A percentile compares a stretch with the other conserved stretches of the same genome.
Conservation (phyloP, 1,140 invertebrate species). For the Caenorhabditis remanei region DNA sequence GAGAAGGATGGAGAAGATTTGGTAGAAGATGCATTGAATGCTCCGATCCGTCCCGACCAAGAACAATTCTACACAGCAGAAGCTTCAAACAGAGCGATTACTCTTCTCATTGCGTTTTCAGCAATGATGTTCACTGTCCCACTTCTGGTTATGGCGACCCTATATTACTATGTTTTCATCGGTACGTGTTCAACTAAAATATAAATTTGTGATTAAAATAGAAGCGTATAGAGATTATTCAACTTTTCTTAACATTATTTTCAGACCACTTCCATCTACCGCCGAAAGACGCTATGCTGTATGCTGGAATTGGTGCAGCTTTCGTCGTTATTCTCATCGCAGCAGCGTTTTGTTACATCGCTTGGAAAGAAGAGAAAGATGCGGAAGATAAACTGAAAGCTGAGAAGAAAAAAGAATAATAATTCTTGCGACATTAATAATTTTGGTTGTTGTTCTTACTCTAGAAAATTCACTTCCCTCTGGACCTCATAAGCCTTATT, state of each 20-base stretch:
- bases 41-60: constrained; percentile 54
- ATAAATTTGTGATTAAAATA: too few relatives aligned
- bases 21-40: constrained; percentile 36
- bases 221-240: not conserved
- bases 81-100: constrained; percentile 39
- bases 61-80: constrained; percentile 63
- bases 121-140: constrained; percentile 64
- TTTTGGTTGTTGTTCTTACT: not conserved
- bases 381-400: constrained; percentile 58
- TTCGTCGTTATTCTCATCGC: constrained; percentile 57
- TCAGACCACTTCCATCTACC: constrained; percentile 58
- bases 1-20: constrained; percentile 50
- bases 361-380: constrained; percentile 64
- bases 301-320: constrained; percentile 61
- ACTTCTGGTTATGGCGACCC: constrained; percentile 62
- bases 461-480: constrained; percentile 4
- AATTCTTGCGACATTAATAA: not conserved
- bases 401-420: constrained; percentile 61
- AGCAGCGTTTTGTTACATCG: constrained; percentile 60
- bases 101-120: constrained; percentile 58
- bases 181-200: constrained; percentile 25
- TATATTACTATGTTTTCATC: constrained; percentile 63
- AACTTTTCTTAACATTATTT: constrained; percentile 3
- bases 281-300: constrained; percentile 60
- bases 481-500: constrained; percentile 24